Percentiles rank a stretch among this genome's conserved stretches.
These are phyloP conservation scores for Coenonympha glycerion DNA, from an alignment of 2,888 invertebrate species.

Conservation along the genomic window DNA sequence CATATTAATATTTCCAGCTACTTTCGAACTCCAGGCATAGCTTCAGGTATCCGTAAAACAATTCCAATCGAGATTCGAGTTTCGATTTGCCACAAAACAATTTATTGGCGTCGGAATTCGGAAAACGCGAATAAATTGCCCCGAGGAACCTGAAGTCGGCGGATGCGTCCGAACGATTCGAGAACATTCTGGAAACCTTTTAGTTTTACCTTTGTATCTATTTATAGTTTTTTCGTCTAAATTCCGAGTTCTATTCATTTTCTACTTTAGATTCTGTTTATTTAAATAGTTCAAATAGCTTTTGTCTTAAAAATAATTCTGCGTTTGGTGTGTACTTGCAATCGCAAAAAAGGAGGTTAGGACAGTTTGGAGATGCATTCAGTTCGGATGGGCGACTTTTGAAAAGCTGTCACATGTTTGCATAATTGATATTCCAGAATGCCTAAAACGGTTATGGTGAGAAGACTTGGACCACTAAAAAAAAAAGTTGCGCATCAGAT, in stretches of 20 bases:
- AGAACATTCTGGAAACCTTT: conserved; percentile 28
- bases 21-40: background rate
- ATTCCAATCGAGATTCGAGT: conserved; percentile 35
- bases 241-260: conserved; percentile 14
- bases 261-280: background rate
- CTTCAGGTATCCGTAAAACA: conserved; percentile 27
- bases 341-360: too few species aligned
- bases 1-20: background rate
- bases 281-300: background rate
- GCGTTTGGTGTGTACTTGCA: too few species aligned
- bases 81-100: conserved; percentile 36
- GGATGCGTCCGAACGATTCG: conserved; percentile 32
- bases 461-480: too few species aligned
- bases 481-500: too few species aligned
- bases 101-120: conserved; percentile 32
- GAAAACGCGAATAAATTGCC: conserved; percentile 34
- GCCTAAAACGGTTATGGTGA: too few species aligned
- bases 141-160: conserved; percentile 24
- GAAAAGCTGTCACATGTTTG: too few species aligned
- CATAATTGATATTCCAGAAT: too few species aligned
- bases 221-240: conserved; percentile 18
- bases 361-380: too few species aligned
- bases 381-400: too few species aligned
- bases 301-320: too few species aligned
- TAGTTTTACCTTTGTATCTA: conserved; percentile 27